Conservation (phyloP, 1,140 invertebrate species). For the Drosophila azteca region DNA sequence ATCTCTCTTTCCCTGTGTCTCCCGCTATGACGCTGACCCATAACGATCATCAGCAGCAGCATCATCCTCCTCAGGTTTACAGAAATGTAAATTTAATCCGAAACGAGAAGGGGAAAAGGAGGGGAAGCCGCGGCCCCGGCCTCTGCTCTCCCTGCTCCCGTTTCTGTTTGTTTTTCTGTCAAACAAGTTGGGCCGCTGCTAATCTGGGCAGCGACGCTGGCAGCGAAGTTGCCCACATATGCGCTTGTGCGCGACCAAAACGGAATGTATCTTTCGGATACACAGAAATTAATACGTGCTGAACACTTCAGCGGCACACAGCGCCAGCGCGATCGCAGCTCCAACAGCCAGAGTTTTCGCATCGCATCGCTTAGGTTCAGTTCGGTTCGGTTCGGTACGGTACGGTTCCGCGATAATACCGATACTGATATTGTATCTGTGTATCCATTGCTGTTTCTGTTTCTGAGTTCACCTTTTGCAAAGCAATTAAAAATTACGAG, state of each 20-base stretch:
- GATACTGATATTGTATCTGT: not conserved
- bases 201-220: conserved; percentile 56
- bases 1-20: not conserved
- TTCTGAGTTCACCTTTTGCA: conserved; percentile 31
- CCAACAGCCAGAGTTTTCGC: not conserved
- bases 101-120: conserved; percentile 2
- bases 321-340: conserved; percentile 66
- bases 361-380: conserved; percentile 18
- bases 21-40: conserved; percentile 22
- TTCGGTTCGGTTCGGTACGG: conserved; percentile 19
- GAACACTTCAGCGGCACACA: conserved; percentile 75
- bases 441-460: conserved; percentile 18
- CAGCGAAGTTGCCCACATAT: conserved; percentile 64
- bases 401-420: conserved; percentile 5
- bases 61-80: conserved; percentile 6
- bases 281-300: conserved; percentile 79
- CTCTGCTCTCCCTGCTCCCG: conserved; percentile 30
- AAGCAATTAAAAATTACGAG: conserved; percentile 34
- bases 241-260: conserved; percentile 66
- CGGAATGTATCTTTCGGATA: conserved; percentile 76
- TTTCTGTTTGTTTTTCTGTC: conserved; percentile 52
- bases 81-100: conserved; percentile 67
- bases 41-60: conserved; percentile 16
- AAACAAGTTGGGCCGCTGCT: conserved; percentile 73
- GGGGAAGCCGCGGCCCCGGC: conserved; percentile 24